These are phyloP conservation scores for Amblyteles armatorius DNA, from an alignment of 2,888 invertebrate genomes.

Conservation along the genomic window DNA sequence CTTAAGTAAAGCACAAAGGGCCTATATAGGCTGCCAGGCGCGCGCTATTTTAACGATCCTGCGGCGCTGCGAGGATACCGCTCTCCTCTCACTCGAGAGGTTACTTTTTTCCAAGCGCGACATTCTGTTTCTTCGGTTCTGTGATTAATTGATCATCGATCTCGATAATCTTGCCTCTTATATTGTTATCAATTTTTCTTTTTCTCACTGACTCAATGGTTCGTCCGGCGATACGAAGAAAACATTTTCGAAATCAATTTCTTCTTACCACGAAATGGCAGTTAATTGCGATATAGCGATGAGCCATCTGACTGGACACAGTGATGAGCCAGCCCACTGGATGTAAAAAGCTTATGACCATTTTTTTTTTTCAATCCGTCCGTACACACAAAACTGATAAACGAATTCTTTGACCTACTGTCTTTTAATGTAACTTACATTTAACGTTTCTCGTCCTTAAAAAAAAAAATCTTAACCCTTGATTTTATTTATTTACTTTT, in stretches of 20 bases:
- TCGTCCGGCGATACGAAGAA: background rate
- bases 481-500: too few species aligned
- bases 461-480: too few species aligned
- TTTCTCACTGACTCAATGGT: background rate
- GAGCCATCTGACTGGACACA: background rate
- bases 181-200: conserved; percentile 14
- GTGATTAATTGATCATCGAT: background rate
- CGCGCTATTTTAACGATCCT: conserved; percentile 40
- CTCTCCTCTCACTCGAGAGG: conserved; percentile 26
- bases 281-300: background rate
- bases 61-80: background rate
- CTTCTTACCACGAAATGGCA: background rate
- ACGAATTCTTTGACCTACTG: too few species aligned
- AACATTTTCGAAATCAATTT: background rate
- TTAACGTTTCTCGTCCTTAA: too few species aligned
- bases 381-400: too few species aligned
- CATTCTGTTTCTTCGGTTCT: background rate
- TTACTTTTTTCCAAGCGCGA: conserved; percentile 10
- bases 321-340: background rate
- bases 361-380: too few species aligned
- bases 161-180: background rate
- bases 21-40: conserved; percentile 59
- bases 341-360: too few species aligned
- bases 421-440: too few species aligned
- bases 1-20: conserved; percentile 66